These are phyloP conservation scores for Corythoichthys intestinalis DNA, from an alignment of 2,113 vertebrate genomes.

Conservation along the genomic window DNA sequence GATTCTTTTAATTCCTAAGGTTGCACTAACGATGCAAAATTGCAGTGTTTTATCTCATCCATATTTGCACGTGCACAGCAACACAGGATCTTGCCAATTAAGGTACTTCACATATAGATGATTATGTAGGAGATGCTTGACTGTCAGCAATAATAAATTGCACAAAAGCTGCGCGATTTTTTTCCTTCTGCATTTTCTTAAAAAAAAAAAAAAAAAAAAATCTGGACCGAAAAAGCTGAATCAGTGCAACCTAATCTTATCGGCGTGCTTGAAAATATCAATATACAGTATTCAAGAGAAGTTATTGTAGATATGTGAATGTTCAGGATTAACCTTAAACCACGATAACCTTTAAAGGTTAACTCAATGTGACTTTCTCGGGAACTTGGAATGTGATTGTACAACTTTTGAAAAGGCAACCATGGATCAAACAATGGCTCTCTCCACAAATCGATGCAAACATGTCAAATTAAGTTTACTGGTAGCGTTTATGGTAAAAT, in stretches of 20 bases:
- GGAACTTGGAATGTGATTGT: neutral
- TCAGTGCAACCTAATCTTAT: neutral
- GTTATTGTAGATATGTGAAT: neutral
- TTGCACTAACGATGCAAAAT: neutral
- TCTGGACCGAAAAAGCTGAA: neutral
- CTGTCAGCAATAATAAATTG: neutral
- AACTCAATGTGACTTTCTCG: neutral
- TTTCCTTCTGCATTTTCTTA: neutral
- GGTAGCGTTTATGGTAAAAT: too few relatives aligned
- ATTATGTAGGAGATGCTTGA: neutral
- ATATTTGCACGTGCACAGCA: conserved; percentile 17
- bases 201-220: neutral
- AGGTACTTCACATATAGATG: conserved; percentile 6
- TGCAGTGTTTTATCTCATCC: conserved; percentile 9
- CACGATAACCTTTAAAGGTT: neutral
- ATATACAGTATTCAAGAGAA: neutral
- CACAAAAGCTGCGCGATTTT: neutral
- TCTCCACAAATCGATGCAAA: too few relatives aligned
- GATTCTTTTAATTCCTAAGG: too few relatives aligned
- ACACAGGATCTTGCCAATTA: neutral
- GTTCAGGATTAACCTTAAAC: neutral
- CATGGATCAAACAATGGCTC: neutral
- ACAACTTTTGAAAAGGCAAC: neutral
- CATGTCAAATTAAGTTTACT: too few relatives aligned
- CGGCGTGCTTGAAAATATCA: neutral